Evolutionary conservation across 2,888 invertebrate genomes (phyloP), one percentile per base, ranked within the genome.

Genomic region (Ferdinandea cuprea): DNA sequence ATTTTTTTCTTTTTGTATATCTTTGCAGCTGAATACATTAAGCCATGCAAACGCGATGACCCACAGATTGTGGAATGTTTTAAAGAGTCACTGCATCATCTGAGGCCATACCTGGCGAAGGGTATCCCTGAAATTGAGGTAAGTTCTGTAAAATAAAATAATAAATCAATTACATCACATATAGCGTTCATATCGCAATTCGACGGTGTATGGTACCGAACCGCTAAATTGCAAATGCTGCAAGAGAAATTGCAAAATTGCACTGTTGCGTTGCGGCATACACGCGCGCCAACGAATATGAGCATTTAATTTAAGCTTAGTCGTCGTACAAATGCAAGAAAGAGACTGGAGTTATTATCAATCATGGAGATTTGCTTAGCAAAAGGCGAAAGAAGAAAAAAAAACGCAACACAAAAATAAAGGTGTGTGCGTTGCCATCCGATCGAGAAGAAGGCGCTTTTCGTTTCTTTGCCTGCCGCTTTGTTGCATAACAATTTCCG

Each of bases 91-190:
- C 89, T 94, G 35, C 92, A 93, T 72, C 92, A 92, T 86, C 87
- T 95, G 50, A 91, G 92, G 80, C 94, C 94, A 0, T 93, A 93
- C 87, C 89, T 95, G 81, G 91, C 92, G 3, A 90, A 88, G 17
- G 95, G 94, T 30, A 93, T 94, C 72, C 92, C 93, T 17, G 94
- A 94, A 87, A 93, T 94, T 79, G 93, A 93, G 88, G 91, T 91
- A 74, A 86, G 88, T 86, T 44, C 46, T 25, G 30, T n/a, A 7
- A 32, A 42, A 35, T 13, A 15, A 25, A 28, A 5, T 37, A 8
- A 72, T 78, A 15, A 66, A 52, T 66, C 59, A 46, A 8, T 78
- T 78, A 15, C 72, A 52, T 66, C 59, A 72, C 13, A 19, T 30
- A 37, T 42, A 19, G 7, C 46, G 42, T 32, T 25, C 40, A 46